Base-by-base conservation (phyloP, 2,888 invertebrate genomes). In the Torymus texanus region DNA sequence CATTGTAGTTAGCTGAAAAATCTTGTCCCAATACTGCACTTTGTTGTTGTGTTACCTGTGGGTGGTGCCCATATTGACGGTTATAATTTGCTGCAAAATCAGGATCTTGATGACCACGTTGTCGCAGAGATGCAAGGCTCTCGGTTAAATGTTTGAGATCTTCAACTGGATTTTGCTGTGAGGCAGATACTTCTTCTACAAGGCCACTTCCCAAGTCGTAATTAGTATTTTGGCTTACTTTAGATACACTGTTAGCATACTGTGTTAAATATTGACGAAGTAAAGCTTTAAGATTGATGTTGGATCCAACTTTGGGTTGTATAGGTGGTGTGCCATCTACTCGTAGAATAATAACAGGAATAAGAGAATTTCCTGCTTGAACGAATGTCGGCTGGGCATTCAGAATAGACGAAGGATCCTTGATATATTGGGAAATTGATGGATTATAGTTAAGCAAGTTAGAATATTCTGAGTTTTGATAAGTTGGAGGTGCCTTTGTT, bases 381-480 rank as follows among this genome's bases (percentile, higher is more conserved):
- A 90, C 86, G 63, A 89, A 90, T 0, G 90, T 90, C 1, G 90
- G 90, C 3, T 86, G 87, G 8, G 89, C 90, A 55, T 89, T 89
- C 0, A 90, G 77, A 63, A 90, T 90, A 0, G 90, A 89, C 3
- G 89, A 83, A 0, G 90, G 90, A 83, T 90, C 86, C 24, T 87
- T 87, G 18, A 90, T 85, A 75, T 90, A 90, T 62, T 90, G 89
- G 2, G 88, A 88, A 18, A 90, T 88, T 3, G 90, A 90, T 3
- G 90, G 90, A 82, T 90, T 89, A 62, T 89, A 89, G 59, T 84
- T 88, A 24, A 90, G 56, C 14, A 90, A 71, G 70, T 87, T 86
- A 24, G 88, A 84, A 65, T 90, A 90, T 5, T 84, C 84, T 0
- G 85, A 77, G 51, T 84, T 85, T 0, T 84, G 73, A 51, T 86